Evolutionary conservation across 2,113 vertebrate genomes (phyloP).

Genomic region (Theristicus caerulescens): DNA sequence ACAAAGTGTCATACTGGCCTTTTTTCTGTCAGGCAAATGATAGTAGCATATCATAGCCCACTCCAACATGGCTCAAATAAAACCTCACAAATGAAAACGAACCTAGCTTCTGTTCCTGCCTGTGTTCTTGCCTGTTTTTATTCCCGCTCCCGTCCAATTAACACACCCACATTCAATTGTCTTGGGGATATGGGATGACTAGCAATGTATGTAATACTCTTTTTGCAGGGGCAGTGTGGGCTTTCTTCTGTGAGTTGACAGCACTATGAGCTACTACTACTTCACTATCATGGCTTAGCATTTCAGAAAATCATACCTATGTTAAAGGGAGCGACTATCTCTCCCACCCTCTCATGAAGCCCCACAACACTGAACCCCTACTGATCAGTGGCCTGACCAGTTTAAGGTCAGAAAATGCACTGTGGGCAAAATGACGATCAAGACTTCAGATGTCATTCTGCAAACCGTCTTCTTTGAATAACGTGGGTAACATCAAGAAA

Average conservation of each 20-base stretch:
- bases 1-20: neutral
- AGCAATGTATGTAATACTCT: neutral
- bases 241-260: neutral
- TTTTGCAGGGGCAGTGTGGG: neutral
- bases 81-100: neutral
- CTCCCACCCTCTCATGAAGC: neutral
- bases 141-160: neutral
- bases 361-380: neutral
- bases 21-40: neutral
- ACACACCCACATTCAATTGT: neutral
- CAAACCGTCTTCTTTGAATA: neutral
- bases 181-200: neutral
- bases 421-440: neutral
- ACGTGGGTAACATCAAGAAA: rapidly evolving
- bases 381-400: neutral
- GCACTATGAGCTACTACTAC: neutral
- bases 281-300: neutral
- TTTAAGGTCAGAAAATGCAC: neutral
- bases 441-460: neutral
- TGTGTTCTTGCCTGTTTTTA: neutral
- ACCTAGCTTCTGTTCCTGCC: neutral
- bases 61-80: neutral
- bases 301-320: neutral
- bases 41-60: neutral
- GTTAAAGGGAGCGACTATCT: neutral